Evolutionary conservation across 2,888 invertebrate genomes (phyloP).

Genomic region (Pinctada fucata): DNA sequence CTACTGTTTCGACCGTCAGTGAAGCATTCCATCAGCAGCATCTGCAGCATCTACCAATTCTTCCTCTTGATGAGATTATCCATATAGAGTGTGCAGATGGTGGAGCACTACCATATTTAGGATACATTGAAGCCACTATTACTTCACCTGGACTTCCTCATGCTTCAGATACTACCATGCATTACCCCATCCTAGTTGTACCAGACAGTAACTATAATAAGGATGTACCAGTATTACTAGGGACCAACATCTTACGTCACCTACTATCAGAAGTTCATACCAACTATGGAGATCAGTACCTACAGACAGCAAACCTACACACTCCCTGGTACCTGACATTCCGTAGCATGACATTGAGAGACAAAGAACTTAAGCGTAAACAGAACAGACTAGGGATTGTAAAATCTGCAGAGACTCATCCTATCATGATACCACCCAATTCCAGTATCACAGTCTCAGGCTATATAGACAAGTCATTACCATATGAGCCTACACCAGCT

Average conservation of each 20-base stretch:
- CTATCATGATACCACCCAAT: conserved; percentile 36
- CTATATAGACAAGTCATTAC: conserved; percentile 31
- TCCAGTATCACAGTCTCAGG: conserved; percentile 19
- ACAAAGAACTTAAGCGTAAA: conserved; percentile 25
- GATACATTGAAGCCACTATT: conserved; percentile 9
- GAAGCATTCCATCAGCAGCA: not conserved
- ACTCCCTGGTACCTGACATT: conserved; percentile 41
- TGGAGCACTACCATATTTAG: conserved; percentile 5
- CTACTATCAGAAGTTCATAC: conserved; percentile 22
- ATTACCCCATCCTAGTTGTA: conserved; percentile 1
- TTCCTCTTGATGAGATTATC: not conserved
- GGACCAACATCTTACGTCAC: conserved; percentile 40
- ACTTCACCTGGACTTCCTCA: not conserved
- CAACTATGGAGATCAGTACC: conserved; percentile 36
- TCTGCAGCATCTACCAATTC: not conserved
- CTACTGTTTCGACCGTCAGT: not conserved
- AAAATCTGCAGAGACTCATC: conserved; percentile 23
- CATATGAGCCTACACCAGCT: conserved; percentile 36
- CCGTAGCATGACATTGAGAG: conserved; percentile 16
- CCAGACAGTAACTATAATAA: conserved; percentile 27
- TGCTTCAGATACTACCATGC: not conserved
- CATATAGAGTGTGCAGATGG: conserved; percentile 15
- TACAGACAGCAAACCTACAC: conserved; percentile 33
- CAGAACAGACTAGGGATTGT: conserved; percentile 36
- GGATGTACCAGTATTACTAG: conserved; percentile 38